Base-by-base conservation (phyloP, 2,888 invertebrate genomes). In the Anthoptus insignis region DNA sequence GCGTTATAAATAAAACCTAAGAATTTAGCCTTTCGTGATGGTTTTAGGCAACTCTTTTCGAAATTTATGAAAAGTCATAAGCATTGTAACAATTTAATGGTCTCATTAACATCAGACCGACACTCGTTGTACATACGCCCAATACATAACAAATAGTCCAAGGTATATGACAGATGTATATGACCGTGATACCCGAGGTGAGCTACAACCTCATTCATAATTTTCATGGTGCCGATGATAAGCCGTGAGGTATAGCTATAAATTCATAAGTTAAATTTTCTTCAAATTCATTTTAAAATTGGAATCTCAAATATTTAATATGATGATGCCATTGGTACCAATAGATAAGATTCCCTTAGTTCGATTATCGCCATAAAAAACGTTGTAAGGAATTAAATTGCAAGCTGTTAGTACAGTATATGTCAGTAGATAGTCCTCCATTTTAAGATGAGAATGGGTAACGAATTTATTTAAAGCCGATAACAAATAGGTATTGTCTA, bases 401-500 rank as follows among this genome's bases (percentile, higher is more conserved):
- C n/a, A 27, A 0, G 69, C 74, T 0, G 75, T 76, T 22, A 74
- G n/a, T n/a, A n/a, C n/a, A n/a, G n/a, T n/a, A n/a, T n/a, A n/a
- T n/a, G n/a, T n/a, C n/a, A n/a, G n/a, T n/a, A n/a, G 24, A 45
- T 69, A 57, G 49, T 76, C 74, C 50, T 73, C 72, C 73, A 75
- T 73, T 67, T 76, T 73, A 61, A 76, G 74, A 11, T 11, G 6
- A 11, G 32, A 9, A 9, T 32, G 37, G 9, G 37, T 37, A n/a
- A 37, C 37, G 9, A 37, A 37, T n/a, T 3, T 37, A n/a, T 37
- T 37, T 37, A n/a, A n/a, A n/a, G n/a, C n/a, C n/a, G n/a, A n/a
- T n/a, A n/a, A n/a, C n/a, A n/a, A n/a, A n/a, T n/a, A n/a, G n/a
- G n/a, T n/a, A n/a, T n/a, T n/a, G n/a, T n/a, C n/a, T n/a, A n/a